These are phyloP conservation scores for Jordanella pulchra DNA, from an alignment of 2,797 vertebrate species.

Conservation along the genomic window DNA sequence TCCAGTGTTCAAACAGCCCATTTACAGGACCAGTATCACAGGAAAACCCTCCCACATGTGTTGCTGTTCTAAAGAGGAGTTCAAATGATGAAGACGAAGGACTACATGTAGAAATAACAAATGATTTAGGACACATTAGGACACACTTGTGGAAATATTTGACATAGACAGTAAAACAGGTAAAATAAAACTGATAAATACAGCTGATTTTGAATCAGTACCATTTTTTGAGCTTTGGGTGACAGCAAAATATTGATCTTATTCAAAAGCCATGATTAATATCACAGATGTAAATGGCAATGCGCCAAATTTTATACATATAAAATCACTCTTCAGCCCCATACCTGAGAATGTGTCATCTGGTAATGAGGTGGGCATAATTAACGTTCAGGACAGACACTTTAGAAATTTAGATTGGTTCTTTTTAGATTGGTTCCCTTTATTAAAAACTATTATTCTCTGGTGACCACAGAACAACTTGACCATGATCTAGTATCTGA, in stretches of 20 bases:
- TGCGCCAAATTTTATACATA: slow-evolving; percentile 40
- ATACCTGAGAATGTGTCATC: slow-evolving; percentile 61
- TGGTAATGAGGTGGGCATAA: slow-evolving; percentile 16
- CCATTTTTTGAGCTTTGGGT: slow-evolving; percentile 70
- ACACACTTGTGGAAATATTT: slow-evolving; percentile 40
- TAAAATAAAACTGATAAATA: slow-evolving; percentile 48
- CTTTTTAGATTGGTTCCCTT: slow-evolving; percentile 63
- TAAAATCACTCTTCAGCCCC: slow-evolving; percentile 2
- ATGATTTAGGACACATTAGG: slow-evolving; percentile 68
- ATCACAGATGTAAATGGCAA: slow-evolving; percentile 80
- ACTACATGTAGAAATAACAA: slow-evolving; percentile 73
- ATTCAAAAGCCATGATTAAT: slow-evolving; percentile 62
- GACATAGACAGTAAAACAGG: slow-evolving; percentile 63
- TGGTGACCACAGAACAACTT: slow-evolving; percentile 52
- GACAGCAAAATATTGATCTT: slow-evolving; percentile 73
- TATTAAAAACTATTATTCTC: slow-evolving; percentile 61
- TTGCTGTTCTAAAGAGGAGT: slow-evolving; percentile 65
- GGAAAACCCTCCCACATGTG: slow-evolving; percentile 72
- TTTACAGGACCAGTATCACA: slow-evolving; percentile 72
- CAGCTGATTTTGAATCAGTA: slow-evolving; percentile 71
- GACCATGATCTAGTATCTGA: slow-evolving; percentile 58
- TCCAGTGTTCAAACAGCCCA: slow-evolving; percentile 68
- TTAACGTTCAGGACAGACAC: slow-evolving; percentile 55
- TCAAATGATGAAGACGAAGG: slow-evolving; percentile 78
- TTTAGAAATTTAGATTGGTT: slow-evolving; percentile 52